Evolutionary conservation across 2,797 vertebrate species (phyloP).

Genomic region (Helicolenus hilgendorfi): DNA sequence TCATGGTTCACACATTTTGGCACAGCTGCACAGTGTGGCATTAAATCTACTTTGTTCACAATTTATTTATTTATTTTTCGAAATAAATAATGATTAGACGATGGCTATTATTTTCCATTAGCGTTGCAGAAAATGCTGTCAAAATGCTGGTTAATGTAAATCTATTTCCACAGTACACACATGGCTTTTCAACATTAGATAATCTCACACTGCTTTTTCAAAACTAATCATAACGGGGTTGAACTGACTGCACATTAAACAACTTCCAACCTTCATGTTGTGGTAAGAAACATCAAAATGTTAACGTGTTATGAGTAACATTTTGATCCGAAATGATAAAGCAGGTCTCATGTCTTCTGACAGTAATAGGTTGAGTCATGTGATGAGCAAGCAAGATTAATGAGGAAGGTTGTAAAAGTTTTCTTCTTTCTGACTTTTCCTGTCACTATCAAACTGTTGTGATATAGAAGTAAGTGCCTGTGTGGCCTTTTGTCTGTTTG

Average conservation of each 20-base stretch:
- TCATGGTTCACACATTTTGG: background rate
- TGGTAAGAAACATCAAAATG: background rate
- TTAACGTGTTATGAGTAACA: background rate
- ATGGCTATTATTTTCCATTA: background rate
- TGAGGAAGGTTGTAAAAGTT: background rate
- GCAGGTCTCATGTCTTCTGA: background rate
- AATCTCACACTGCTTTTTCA: background rate
- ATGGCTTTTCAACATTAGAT: background rate
- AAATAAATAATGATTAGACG: background rate
- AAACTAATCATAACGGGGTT: background rate
- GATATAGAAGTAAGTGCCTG: background rate
- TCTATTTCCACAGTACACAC: background rate
- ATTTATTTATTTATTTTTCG: background rate
- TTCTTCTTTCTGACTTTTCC: background rate
- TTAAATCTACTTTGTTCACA: background rate
- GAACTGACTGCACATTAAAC: background rate
- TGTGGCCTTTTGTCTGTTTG: background rate
- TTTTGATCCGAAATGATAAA: background rate
- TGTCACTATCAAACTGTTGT: slow-evolving; percentile 21
- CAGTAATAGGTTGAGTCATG: background rate
- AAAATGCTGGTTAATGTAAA: background rate
- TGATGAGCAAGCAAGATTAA: slow-evolving; percentile 1
- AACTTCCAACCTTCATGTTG: background rate
- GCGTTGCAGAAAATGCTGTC: background rate
- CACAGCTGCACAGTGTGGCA: background rate